phyloP scores from a whole-genome alignment of 2,797 vertebrate genomes.

The Enteromius anoplus region DNA sequence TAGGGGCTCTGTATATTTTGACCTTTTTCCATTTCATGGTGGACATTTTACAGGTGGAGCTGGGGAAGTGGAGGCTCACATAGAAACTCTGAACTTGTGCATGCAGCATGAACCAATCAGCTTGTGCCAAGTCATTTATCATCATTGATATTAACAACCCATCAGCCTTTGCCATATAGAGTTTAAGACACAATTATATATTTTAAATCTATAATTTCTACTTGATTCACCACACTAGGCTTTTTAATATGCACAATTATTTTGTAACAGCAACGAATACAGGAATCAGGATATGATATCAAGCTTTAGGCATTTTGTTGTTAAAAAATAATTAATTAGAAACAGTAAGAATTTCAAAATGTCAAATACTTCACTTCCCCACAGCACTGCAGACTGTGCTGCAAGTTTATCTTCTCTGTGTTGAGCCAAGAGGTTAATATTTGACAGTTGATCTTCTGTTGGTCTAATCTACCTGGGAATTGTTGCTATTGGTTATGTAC shows the following conservation, averaged over 20 bases:
- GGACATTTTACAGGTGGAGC: no score
- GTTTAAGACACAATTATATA: no score
- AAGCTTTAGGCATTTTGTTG: not conserved
- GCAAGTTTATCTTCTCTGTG: not conserved
- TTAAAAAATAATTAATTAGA: not conserved
- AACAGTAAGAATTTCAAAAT: not conserved
- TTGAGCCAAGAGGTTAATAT: not conserved
- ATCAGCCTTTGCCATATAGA: no score
- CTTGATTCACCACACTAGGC: not conserved
- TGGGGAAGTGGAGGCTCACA: no score
- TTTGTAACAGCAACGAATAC: not conserved
- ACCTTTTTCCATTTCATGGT: no score
- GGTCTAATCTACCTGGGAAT: not conserved
- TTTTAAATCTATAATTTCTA: not conserved
- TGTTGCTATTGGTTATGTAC: not conserved
- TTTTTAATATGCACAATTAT: not conserved
- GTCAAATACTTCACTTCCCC: not conserved
- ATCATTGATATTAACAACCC: no score
- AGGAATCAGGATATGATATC: not conserved
- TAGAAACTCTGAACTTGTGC: no score
- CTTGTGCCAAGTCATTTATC: no score
- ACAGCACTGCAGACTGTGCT: not conserved
- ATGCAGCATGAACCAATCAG: no score
- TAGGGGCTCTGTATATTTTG: no score
- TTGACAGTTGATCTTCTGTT: not conserved